These are phyloP conservation scores for Hydraecia micacea DNA, from an alignment of 2,888 invertebrate species.

Conservation along the genomic window DNA sequence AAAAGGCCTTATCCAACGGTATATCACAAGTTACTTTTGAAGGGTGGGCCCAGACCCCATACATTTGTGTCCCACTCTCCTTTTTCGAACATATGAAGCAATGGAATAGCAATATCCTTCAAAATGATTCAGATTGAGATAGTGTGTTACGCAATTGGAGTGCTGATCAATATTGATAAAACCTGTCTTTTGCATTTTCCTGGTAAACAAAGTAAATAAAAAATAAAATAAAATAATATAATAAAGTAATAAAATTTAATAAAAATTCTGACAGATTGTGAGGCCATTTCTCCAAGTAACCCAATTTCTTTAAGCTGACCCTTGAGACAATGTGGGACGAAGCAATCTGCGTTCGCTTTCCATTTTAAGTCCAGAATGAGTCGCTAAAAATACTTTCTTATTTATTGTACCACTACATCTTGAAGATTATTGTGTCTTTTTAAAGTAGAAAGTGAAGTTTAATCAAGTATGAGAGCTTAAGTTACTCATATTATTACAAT, in stretches of 20 bases:
- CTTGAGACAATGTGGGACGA: conserved; percentile 51
- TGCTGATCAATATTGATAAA: background rate
- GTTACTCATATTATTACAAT: background rate
- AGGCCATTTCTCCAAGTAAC: conserved; percentile 47
- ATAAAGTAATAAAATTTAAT: conserved; percentile 41
- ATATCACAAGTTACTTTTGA: too few species aligned
- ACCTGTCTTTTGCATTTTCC: background rate
- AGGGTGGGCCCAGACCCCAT: too few species aligned
- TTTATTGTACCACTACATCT: conserved; percentile 26
- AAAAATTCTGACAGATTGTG: conserved; percentile 52
- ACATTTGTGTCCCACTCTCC: too few species aligned
- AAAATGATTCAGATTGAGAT: background rate
- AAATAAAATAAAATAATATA: conserved; percentile 45
- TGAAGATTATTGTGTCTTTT: background rate
- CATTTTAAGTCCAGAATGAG: conserved; percentile 40
- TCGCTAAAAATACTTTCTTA: conserved; percentile 26
- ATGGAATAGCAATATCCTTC: too few species aligned
- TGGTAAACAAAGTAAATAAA: conserved; percentile 29
- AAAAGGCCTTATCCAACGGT: too few species aligned
- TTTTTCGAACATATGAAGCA: too few species aligned
- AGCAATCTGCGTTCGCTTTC: conserved; percentile 53
- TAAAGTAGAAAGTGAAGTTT: background rate
- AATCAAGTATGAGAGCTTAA: background rate
- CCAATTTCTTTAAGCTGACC: conserved; percentile 59
- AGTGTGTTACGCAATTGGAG: background rate